Percentiles rank a stretch among this genome's conserved stretches.
Conservation (phyloP, 2,888 invertebrate species). For the Ischnura elegans region DNA sequence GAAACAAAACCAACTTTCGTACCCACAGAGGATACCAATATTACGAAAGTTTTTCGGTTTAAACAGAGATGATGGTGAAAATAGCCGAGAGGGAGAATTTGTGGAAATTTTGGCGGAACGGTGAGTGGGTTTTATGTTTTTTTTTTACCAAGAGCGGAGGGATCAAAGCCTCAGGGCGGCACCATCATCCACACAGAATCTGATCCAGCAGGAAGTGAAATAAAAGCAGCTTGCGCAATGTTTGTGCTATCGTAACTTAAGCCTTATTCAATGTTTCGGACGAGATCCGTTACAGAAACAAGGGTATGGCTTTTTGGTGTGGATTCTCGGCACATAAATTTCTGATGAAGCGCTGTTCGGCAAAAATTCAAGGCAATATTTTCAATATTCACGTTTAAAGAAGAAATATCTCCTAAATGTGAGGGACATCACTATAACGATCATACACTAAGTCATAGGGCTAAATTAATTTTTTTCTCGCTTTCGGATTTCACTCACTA, state of each 20-base stretch:
- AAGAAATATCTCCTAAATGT: too few species aligned
- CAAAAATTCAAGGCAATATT: too few species aligned
- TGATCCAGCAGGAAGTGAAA: neutral
- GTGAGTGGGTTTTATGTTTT: neutral
- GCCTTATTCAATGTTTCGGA: neutral
- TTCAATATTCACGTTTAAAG: too few species aligned
- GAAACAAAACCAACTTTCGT: neutral
- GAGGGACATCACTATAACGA: too few species aligned
- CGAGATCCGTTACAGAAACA: neutral
- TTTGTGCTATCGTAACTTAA: neutral
- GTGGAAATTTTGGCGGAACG: neutral
- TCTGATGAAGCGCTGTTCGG: neutral
- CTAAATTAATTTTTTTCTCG: too few species aligned
- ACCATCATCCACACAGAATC: neutral
- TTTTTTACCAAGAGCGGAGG: neutral
- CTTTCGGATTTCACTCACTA: too few species aligned
- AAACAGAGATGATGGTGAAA: neutral
- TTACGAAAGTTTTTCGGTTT: conserved; percentile 35
- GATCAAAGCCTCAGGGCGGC: neutral
- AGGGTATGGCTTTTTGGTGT: neutral
- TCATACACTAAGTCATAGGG: too few species aligned
- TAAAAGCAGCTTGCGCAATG: neutral
- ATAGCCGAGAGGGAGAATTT: neutral
- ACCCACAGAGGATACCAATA: neutral
- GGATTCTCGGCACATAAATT: neutral